Evolutionary conservation across 2,797 vertebrate genomes (phyloP), one percentile per base, ranked within the genome.

Genomic region (Oophaga sylvatica): DNA sequence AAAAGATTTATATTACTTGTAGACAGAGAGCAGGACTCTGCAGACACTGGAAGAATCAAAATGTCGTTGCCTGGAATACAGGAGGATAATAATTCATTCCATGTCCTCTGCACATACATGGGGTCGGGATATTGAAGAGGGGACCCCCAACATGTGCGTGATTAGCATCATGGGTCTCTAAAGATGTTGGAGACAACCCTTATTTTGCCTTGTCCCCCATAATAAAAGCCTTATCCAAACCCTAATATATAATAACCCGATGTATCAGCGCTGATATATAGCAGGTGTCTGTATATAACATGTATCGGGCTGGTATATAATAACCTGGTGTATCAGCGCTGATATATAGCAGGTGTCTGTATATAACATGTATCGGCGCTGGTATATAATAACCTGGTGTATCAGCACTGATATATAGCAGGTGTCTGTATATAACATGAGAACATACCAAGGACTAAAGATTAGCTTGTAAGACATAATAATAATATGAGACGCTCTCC

Each of bases 1-100:
- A 71, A 70, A 60, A 59, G n/a, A 79, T 79, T 85, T 71, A 59
- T 60, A 86, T 86, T 80, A 35, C 71, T 80, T 63, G 75, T 60
- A 67, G 63, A 26, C 22, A 0, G 60, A 68, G 20, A 26, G 60
- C 13, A 2, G 76, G 84, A 79, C 11, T 26, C 22, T 22, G 41
- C 17, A 31, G 41, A 56, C 53, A 12, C 22, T 16, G 73, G 56
- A 56, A 22, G 41, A 45, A 75, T 84, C 56, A 75, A 73, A 41
- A 53, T 41, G 57, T 83, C 67, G 59, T 35, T 31, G 29, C 10
- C 16, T 70, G 26, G 19, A 59, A 22, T 5, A 8, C 16, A 20
- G 11, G 45, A 22, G 48, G n/a, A 73, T 62, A 31, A 84, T 45
- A 31, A 84, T 45, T 75, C 12, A 75, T 62, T 59, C 31, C 31